Conservation (phyloP, 2,888 invertebrate genomes). For the Epinotia brunnichana region DNA sequence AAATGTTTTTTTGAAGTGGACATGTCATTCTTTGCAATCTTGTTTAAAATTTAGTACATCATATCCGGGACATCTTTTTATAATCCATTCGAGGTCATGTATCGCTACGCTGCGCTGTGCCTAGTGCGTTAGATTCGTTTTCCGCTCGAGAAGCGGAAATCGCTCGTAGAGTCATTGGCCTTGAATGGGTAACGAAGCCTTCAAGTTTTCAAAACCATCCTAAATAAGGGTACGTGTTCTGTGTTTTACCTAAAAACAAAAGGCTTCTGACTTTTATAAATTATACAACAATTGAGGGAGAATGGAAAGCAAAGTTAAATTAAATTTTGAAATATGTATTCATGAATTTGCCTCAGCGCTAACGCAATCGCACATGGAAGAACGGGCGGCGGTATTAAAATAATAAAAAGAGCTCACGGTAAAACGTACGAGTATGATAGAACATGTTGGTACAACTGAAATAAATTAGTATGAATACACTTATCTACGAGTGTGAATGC, state of each 20-base stretch:
- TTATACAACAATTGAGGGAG: conserved; percentile 12
- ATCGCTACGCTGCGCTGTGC: too few relatives aligned
- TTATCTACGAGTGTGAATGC: too few relatives aligned
- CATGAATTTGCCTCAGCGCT: conserved; percentile 11
- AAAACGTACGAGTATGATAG: neutral
- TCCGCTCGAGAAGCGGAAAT: too few relatives aligned
- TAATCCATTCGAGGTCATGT: too few relatives aligned
- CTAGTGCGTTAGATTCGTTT: too few relatives aligned
- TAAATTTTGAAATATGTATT: conserved; percentile 12
- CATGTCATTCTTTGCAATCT: too few relatives aligned
- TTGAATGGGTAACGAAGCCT: too few relatives aligned
- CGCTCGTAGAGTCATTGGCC: too few relatives aligned
- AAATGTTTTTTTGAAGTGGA: too few relatives aligned
- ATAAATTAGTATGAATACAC: too few relatives aligned
- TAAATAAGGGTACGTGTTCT: neutral
- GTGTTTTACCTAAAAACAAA: neutral
- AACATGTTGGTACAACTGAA: neutral
- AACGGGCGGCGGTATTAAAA: conserved; percentile 3
- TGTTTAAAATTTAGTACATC: too few relatives aligned
- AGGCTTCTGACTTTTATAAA: neutral
- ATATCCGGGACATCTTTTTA: too few relatives aligned
- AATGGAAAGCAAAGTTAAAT: conserved; percentile 11
- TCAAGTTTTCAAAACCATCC: neutral
- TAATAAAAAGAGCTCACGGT: conserved; percentile 15
- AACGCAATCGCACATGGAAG: conserved; percentile 15